Evolutionary conservation across 2,797 vertebrate genomes (phyloP), one percentile per base, ranked within the genome.

Genomic region (Vespertilio murinus): DNA sequence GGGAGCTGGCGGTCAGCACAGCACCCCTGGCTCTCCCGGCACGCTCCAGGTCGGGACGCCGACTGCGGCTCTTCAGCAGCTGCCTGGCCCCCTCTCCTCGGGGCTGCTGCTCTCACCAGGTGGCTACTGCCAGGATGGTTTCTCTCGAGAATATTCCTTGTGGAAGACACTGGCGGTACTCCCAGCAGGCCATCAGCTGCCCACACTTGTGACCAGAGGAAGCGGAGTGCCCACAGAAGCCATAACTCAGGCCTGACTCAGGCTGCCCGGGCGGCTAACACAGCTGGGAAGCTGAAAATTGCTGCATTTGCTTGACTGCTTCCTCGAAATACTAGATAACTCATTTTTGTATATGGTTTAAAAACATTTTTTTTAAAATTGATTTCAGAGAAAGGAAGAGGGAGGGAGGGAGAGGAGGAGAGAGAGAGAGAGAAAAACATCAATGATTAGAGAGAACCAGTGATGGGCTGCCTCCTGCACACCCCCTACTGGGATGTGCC

Each of bases 201-300:
- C 91, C 93, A 91, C 71, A 95, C 56, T 94, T 70, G 71, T 92
- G 88, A 82, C 80, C 54, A 67, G 90, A 92, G 93, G 95, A 93
- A 95, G 87, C 30, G 80, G 80, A 94, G 83, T 73, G 65, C 56
- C 94, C 88, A 56, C 9, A 13, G 65, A 85, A 90, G 77, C 64
- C 81, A 88, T 45, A 45, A 54, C 52, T 56, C 17, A 75, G 67
- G 42, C 35, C 69, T 92, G 88, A 90, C 77, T 91, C 91, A n/a
- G 84, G 89, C 77, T 93, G 80, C 33, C 13, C 25, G 49, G 75
- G 64, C 77, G 93, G 77, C 49, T 74, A 2, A 49, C 9, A 33
- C 10, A 93, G 80, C 71, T 69, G 56, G 67, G 54, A 80, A 88
- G 56, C 67, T 82, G 70, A 84, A 42, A 64, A 89, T 1, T 20